These are phyloP conservation scores for Drosophila kepulauana DNA, from an alignment of 1,140 invertebrate species.

Conservation along the genomic window DNA sequence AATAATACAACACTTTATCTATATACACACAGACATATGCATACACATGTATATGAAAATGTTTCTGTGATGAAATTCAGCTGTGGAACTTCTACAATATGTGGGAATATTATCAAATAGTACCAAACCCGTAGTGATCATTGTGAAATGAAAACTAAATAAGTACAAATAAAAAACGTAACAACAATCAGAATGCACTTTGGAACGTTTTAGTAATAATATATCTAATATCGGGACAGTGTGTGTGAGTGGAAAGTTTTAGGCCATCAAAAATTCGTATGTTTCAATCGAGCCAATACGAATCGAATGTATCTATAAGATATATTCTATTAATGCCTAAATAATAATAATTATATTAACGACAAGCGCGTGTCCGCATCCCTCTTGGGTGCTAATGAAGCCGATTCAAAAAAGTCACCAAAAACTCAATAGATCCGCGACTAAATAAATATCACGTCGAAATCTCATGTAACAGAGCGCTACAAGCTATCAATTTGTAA, in stretches of 20 bases:
- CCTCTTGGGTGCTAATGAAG: constrained; percentile 62
- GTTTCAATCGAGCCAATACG: constrained; percentile 23
- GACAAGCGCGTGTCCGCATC: constrained; percentile 64
- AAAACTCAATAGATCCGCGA: constrained; percentile 15
- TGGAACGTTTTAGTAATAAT: constrained; percentile 28
- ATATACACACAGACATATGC: neutral
- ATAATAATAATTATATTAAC: constrained; percentile 79
- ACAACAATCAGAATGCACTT: constrained; percentile 20
- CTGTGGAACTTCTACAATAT: constrained; percentile 14
- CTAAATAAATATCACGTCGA: constrained; percentile 27
- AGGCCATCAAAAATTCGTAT: neutral
- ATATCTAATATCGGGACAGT: neutral
- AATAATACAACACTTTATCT: constrained; percentile 31
- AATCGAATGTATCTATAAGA: constrained; percentile 16
- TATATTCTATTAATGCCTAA: constrained; percentile 53
- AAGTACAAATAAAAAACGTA: neutral
- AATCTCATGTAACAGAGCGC: constrained; percentile 22
- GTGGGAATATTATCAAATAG: neutral
- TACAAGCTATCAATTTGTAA: constrained; percentile 4
- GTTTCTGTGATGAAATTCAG: constrained; percentile 36
- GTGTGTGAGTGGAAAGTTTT: constrained; percentile 45
- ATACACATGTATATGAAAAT: neutral
- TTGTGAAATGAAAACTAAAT: constrained; percentile 1
- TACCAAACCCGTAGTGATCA: constrained; percentile 7
- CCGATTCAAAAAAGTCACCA: constrained; percentile 26